Base-by-base conservation (phyloP, 2,888 invertebrate genomes). In the Rhaphigaster nebulosa region DNA sequence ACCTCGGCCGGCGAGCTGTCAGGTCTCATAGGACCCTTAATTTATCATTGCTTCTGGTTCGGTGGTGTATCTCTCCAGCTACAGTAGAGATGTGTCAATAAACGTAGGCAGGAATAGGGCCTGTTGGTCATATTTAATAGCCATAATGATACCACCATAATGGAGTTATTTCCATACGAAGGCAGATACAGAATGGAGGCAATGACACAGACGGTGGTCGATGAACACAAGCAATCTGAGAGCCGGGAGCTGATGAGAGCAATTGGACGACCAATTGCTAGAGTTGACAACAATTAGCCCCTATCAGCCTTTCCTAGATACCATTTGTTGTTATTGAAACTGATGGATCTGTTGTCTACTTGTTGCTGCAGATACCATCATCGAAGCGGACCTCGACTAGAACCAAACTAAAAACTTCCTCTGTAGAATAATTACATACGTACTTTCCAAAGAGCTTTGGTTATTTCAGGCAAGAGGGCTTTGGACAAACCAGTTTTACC, bases 271-370 rank as follows among this genome's bases (percentile, higher is more conserved):
- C 18, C 70, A 76, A 76, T 76, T 76, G 70, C 5, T 76, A 20
- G 20, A 76, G 70, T 76, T 76, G 70, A 76, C 34, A 29, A 76
- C 70, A 76, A 76, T 76, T 76, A 76, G 70, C 38, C 70, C 70
- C 70, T 76, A 38, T 76, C 70, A 38, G 70, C 34, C 23, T 20
- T 20, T 20, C 18, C 54, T 54, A 20, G 54, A 54, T 60, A 18
- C 65, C 65, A 65, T 65, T 76, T 76, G 70, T 76, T 76, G 70
- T 76, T 38, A 38, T 76, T 76, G 70, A 38, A 23, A 34, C 20
- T 76, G 70, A 76, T 76, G 38, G 18, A 34, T 76, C 70, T 76
- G 70, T 38, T 34, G 70, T 34, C 29, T 29, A 8, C 29, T 29
- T 65, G 29, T 29, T 65, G 65, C 3, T 18, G 5, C 10, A 23